Conservation (phyloP, 2,113 vertebrate genomes). For the Thermophis baileyi region DNA sequence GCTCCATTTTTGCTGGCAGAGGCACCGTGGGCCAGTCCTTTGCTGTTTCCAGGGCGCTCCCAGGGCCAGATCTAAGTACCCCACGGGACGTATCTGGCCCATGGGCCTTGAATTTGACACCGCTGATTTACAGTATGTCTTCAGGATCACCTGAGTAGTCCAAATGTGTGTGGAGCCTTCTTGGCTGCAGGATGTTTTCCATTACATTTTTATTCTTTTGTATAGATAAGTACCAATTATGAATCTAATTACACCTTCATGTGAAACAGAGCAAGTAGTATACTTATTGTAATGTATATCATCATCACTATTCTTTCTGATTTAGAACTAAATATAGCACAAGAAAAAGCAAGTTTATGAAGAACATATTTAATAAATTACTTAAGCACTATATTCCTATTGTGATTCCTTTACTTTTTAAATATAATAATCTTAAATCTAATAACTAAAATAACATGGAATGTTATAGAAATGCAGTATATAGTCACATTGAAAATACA, state of each 20-base stretch:
- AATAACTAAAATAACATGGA: slow-evolving; percentile 40
- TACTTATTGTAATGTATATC: slow-evolving; percentile 4
- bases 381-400: slow-evolving; percentile 36
- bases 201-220: background rate
- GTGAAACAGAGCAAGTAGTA: background rate
- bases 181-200: no score
- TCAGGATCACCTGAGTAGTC: no score
- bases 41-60: no score
- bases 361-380: slow-evolving; percentile 24
- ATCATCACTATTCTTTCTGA: slow-evolving; percentile 15
- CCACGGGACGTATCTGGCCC: no score
- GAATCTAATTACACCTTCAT: slow-evolving; percentile 17
- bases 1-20: no score
- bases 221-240: background rate
- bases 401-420: slow-evolving; percentile 30
- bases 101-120: no score
- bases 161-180: no score
- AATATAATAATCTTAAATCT: slow-evolving; percentile 41
- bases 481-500: background rate
- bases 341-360: slow-evolving; percentile 25
- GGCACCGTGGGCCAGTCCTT: no score
- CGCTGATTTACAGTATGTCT: no score
- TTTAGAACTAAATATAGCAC: slow-evolving; percentile 36
- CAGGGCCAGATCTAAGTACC: no score
- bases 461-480: background rate